These are phyloP conservation scores for Plotosus lineatus DNA, from an alignment of 2,113 vertebrate genomes.

Conservation along the genomic window DNA sequence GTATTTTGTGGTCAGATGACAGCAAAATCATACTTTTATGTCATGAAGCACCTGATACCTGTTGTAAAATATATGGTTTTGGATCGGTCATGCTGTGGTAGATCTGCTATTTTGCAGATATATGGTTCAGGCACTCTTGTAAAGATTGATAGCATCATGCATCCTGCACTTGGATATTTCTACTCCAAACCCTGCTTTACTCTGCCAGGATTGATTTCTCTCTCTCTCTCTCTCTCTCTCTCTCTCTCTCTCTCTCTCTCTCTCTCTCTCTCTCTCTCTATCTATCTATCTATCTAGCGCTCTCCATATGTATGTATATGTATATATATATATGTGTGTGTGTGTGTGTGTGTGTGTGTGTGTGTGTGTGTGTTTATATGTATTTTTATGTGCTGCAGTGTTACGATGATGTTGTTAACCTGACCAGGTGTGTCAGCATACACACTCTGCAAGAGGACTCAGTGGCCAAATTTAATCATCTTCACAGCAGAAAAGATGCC, in stretches of 20 bases:
- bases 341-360: no score
- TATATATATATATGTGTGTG: no score
- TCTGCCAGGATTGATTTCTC: no score
- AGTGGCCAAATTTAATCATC: constrained; percentile 44
- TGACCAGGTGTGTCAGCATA: constrained; percentile 9
- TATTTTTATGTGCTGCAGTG: neutral
- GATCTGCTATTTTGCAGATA: neutral
- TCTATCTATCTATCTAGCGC: no score
- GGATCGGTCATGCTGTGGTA: neutral
- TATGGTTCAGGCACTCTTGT: neutral
- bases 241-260: no score
- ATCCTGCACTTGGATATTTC: neutral
- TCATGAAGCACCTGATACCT: neutral
- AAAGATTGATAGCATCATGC: neutral
- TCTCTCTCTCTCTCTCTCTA: no score
- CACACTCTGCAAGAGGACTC: constrained; percentile 32
- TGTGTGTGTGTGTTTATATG: no score
- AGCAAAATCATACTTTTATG: neutral
- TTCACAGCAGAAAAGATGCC: constrained; percentile 17
- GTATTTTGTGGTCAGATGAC: neutral
- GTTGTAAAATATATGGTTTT: neutral
- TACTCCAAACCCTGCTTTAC: neutral
- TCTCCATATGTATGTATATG: no score
- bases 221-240: no score
- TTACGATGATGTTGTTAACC: constrained; percentile 22